Base-by-base conservation (phyloP, 1,140 invertebrate genomes). In the Diachasmimorpha longicaudata region DNA sequence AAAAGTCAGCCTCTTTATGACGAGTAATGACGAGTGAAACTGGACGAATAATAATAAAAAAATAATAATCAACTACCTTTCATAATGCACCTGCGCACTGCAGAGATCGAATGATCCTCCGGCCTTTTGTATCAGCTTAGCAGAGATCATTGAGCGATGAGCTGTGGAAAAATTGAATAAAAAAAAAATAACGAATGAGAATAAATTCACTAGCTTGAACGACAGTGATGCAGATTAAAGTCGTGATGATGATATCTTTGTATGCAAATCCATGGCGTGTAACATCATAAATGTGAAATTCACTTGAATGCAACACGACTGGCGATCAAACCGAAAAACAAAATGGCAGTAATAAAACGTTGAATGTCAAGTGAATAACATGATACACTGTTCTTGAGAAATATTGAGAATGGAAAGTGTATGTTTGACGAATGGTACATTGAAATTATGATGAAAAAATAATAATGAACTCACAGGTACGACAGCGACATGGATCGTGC, bases 401-500 rank as follows among this genome's bases (percentile, higher is more conserved):
- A 68, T 68, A 68, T 46, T 68, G 63, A 67, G 23, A 73, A 66
- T 66, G 72, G 58, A 67, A 74, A 67, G 58, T 67, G 52, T 72
- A 58, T 37, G 48, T 74, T 55, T 70, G 46, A 52, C 67, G 58
- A 70, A 70, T 70, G 31, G 19, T 31, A 31, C 13, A 9, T 39
- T 52, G 48, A n/a, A 52, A 52, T 52, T 16, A 52, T 19, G 48
- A 46, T 67, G 13, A 52, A 37, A 6, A 68, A 14, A 72, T 72
- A 70, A 72, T 72, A 70, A 63, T 31, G 42, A 37, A 86, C 87
- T 86, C 70, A 87, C 86, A 87, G 37, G 93, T 92, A 80, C 93
- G 91, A 88, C 96, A 98, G 68, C 97, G 92, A 89, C 97, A 99
- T 0, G 97, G 97, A 88, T 99, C 97, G 85, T 99, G 97, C 86